phyloP scores from a whole-genome alignment of 2,888 invertebrate species.

The Eurytoma adleriae region DNA sequence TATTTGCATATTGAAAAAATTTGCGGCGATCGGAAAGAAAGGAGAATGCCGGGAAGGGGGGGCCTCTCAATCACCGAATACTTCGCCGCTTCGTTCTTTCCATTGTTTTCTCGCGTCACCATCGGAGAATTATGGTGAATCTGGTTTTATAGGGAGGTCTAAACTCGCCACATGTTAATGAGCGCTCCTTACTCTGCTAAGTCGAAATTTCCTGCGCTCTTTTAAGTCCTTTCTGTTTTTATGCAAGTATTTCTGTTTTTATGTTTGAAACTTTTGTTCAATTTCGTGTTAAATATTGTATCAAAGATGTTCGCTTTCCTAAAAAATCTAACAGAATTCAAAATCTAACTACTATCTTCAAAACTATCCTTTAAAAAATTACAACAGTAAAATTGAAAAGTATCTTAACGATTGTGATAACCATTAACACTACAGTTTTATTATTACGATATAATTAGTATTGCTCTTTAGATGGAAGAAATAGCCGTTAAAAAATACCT shows the following conservation, averaged over 20 bases:
- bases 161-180: constrained; percentile 40
- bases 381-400: no score
- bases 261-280: background rate
- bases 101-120: constrained; percentile 52
- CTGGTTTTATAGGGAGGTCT: constrained; percentile 31
- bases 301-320: background rate
- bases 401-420: no score
- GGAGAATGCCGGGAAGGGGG: background rate
- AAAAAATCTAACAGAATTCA: no score
- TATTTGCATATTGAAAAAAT: constrained; percentile 57
- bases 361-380: no score
- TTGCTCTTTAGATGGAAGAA: no score
- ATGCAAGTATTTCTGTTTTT: background rate
- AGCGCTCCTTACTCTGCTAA: constrained; percentile 2
- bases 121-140: constrained; percentile 44
- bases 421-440: no score
- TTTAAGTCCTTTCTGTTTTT: no score
- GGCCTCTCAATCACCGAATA: constrained; percentile 52
- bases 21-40: constrained; percentile 16
- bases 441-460: no score
- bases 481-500: no score
- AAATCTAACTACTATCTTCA: no score
- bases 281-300: background rate
- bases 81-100: constrained; percentile 44
- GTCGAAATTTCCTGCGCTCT: background rate